A percentile compares a stretch with the other conserved stretches of the same genome.
Evolutionary conservation across 2,113 vertebrate species (phyloP).

Genomic region (Sakesphorus luctuosus): DNA sequence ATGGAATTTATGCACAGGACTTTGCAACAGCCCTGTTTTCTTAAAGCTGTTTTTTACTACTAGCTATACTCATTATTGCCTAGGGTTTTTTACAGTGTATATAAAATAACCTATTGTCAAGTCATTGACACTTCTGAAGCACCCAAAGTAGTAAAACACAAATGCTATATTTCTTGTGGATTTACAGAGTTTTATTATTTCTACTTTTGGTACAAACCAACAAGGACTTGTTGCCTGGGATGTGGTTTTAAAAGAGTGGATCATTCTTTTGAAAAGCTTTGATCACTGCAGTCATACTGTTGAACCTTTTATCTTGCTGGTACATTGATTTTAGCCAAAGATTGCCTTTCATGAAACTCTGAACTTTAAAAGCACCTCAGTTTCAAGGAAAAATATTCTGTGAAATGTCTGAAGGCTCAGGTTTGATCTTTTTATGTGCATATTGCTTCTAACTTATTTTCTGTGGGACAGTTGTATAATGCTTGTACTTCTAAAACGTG

Average conservation of each 20-base stretch:
- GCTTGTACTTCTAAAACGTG: background rate
- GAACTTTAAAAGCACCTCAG: constrained; percentile 56
- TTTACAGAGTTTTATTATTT: constrained; percentile 26
- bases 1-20: background rate
- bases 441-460: constrained; percentile 50
- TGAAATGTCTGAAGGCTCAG: constrained; percentile 53
- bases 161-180: constrained; percentile 5
- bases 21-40: background rate
- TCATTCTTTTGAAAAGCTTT: constrained; percentile 60
- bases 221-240: constrained; percentile 40
- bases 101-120: background rate
- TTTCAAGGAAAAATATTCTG: constrained; percentile 50
- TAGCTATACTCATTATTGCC: background rate
- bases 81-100: background rate
- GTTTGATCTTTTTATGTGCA: constrained; percentile 61
- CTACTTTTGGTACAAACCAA: constrained; percentile 22
- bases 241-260: constrained; percentile 40
- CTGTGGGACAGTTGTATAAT: background rate
- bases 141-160: background rate
- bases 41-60: background rate
- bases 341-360: constrained; percentile 63
- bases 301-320: constrained; percentile 66
- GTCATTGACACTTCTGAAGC: constrained; percentile 23
- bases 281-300: constrained; percentile 59
- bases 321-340: constrained; percentile 68